Evolutionary conservation across 2,113 vertebrate species (phyloP), one percentile per base, ranked within the genome.

Genomic region (Clarias magur): DNA sequence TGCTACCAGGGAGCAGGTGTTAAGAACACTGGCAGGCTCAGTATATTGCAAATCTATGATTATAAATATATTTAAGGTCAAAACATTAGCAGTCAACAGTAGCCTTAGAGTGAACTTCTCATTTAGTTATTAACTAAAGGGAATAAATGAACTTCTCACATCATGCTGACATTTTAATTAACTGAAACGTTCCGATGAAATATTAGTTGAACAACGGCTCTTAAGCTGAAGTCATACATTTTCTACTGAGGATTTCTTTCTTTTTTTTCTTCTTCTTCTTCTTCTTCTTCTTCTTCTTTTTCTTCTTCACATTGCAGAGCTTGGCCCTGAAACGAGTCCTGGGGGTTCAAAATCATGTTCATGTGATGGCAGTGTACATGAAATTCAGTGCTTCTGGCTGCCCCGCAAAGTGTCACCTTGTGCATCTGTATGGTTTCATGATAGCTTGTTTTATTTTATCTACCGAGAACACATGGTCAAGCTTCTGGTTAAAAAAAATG

Each of bases 81-180:
- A 80, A 70, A 42, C 62, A 57, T 42, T 42, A 42, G 56, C 11
- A 53, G 30, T 76, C 21, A 60, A 82, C 23, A 72, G 30, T 34
- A 70, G 65, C 62, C 62, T 67, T 59, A 27, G 10, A 12, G 34
- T 72, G 56, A 72, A 86, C 19, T 62, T 25, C 42, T 83, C 76
- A 73, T 63, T 54, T 73, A 70, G 65, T 17, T 21, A 86, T 78
- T 86, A 78, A 86, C n/a, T 80, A 17, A 59, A 57, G 21, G 48
- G 56, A 76, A 86, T 68, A 84, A 73, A 81, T 75, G 23, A 81
- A 48, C 15, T 82, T 21, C 56, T 34, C 16, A 76, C 16, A 85
- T 85, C 48, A 19, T 76, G 13, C 30, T 87, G 85, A 87, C 76
- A 89, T 85, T 85, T 85, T 85, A 89, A 68, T 82, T 53, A 85